Evolutionary conservation across 1,140 invertebrate genomes (phyloP).

Genomic region (Drosophila bocqueti): DNA sequence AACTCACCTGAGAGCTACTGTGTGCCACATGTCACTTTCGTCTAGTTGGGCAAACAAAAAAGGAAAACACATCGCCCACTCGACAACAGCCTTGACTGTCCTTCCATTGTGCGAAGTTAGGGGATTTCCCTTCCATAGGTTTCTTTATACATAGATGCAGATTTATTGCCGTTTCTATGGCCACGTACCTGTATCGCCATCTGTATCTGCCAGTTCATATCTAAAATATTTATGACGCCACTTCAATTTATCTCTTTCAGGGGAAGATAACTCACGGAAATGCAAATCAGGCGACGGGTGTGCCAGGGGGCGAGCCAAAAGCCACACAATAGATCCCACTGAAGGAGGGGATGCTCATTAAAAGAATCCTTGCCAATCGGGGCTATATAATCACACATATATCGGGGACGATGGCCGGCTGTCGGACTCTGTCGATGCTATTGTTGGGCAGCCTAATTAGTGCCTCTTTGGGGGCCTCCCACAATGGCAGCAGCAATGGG

Average conservation of each 20-base stretch:
- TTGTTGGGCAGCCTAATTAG: slow-evolving; percentile 40
- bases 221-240: slow-evolving; percentile 52
- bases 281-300: slow-evolving; percentile 44
- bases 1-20: not conserved
- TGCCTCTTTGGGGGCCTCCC: slow-evolving; percentile 22
- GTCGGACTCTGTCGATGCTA: slow-evolving; percentile 74
- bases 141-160: slow-evolving; percentile 1
- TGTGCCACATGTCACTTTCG: slow-evolving; percentile 3
- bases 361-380: not conserved
- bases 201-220: slow-evolving; percentile 29
- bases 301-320: slow-evolving; percentile 15
- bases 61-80: slow-evolving; percentile 6
- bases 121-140: not conserved
- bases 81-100: slow-evolving; percentile 21
- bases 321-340: slow-evolving; percentile 7
- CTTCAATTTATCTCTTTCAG: slow-evolving; percentile 51
- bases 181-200: slow-evolving; percentile 16
- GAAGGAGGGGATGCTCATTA: slow-evolving; percentile 21
- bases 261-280: slow-evolving; percentile 25
- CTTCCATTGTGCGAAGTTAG: not conserved
- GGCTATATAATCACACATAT: not conserved
- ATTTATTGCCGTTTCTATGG: slow-evolving; percentile 13
- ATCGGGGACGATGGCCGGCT: slow-evolving; percentile 40
- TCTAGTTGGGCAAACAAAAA: slow-evolving; percentile 7
- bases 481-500: not conserved